phyloP scores from a whole-genome alignment of 2,113 vertebrate genomes.

The Neogobius melanostomus region DNA sequence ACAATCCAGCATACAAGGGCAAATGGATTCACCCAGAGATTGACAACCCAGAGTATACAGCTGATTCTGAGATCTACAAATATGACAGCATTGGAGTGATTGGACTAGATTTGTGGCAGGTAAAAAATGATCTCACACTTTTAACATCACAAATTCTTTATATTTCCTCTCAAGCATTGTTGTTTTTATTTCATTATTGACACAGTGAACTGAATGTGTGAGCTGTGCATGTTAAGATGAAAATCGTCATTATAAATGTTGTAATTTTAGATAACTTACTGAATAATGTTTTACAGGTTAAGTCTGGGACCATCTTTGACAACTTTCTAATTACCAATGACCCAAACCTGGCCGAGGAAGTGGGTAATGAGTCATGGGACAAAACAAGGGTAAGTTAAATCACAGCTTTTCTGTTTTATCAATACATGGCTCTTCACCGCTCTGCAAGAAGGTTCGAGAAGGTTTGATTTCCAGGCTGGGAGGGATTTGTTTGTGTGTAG shows the following conservation, averaged over 20 bases:
- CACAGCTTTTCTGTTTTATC: neutral
- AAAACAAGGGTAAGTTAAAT: slow-evolving; percentile 75
- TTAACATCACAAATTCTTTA: too few species aligned
- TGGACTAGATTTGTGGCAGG: slow-evolving; percentile 84
- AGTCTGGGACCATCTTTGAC: slow-evolving; percentile 84
- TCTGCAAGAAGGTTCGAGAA: too few species aligned
- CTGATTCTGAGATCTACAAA: slow-evolving; percentile 80
- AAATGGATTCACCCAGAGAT: slow-evolving; percentile 84
- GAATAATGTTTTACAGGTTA: slow-evolving; percentile 67
- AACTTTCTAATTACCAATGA: slow-evolving; percentile 85
- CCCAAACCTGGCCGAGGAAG: slow-evolving; percentile 81
- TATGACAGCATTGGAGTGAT: slow-evolving; percentile 79
- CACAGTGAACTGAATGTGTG: neutral
- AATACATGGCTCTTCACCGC: neutral
- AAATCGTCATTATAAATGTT: too few species aligned
- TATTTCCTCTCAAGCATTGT: too few species aligned
- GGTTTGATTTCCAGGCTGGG: too few species aligned
- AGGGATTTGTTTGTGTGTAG: too few species aligned
- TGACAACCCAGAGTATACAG: slow-evolving; percentile 84
- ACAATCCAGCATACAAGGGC: slow-evolving; percentile 82
- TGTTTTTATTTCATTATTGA: neutral
- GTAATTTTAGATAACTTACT: neutral
- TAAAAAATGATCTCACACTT: slow-evolving; percentile 29
- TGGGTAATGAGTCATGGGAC: slow-evolving; percentile 80
- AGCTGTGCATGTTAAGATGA: neutral